Evolutionary conservation across 1,140 invertebrate genomes (phyloP).

Genomic region (Brachionus koreanus): DNA sequence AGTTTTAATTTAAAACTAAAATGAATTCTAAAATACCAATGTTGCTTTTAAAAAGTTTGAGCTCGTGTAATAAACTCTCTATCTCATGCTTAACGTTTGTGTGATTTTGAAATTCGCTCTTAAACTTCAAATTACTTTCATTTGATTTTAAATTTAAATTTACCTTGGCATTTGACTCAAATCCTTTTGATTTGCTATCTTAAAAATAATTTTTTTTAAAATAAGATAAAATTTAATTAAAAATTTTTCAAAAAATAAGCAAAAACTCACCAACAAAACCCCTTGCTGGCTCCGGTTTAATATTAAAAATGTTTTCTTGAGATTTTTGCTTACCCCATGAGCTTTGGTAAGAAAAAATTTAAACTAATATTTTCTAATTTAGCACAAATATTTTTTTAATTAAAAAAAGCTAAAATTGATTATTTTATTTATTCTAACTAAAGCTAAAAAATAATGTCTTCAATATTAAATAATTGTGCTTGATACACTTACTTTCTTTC

Average conservation of each 20-base stretch:
- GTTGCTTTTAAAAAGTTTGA: neutral
- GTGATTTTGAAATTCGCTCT: neutral
- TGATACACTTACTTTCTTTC: neutral
- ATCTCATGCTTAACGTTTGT: neutral
- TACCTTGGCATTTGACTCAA: neutral
- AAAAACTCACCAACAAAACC: neutral
- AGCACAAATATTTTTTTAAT: neutral
- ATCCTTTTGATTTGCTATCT: neutral
- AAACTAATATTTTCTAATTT: neutral
- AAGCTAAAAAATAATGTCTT: neutral
- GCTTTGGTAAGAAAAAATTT: neutral
- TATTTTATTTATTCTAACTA: neutral
- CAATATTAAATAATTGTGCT: neutral
- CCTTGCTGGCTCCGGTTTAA: neutral
- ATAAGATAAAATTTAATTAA: no score
- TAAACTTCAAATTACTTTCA: neutral
- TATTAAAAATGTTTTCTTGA: neutral
- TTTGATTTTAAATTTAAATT: neutral
- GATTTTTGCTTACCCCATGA: constrained; percentile 20
- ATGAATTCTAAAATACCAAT: neutral
- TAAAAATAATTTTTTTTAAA: neutral
- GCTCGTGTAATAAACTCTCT: constrained; percentile 16
- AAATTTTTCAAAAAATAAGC: neutral
- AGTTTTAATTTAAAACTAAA: neutral
- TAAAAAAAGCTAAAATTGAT: neutral